Evolutionary conservation across 1,140 invertebrate genomes (phyloP).

Genomic region (Macrosteles quadrilineatus): DNA sequence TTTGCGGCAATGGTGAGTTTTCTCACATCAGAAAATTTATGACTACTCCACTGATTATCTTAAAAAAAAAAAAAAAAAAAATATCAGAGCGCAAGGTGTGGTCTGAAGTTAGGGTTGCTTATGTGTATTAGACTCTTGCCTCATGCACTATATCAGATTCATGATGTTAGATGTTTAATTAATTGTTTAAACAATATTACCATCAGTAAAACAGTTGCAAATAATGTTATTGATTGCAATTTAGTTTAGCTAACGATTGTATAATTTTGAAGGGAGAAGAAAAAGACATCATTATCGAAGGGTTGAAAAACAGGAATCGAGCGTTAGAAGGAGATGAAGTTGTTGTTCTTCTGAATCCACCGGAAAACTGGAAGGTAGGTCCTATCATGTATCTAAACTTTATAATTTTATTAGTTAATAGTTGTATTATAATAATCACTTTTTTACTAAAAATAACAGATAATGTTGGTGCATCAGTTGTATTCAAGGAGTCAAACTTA

Average conservation of each 20-base stretch:
- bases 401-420: no score
- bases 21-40: no score
- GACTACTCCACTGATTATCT: no score
- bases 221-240: not conserved
- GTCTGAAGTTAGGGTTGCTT: not conserved
- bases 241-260: constrained; percentile 3
- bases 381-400: no score
- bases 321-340: constrained; percentile 85
- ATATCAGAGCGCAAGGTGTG: not conserved
- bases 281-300: constrained; percentile 72
- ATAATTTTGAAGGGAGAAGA: constrained; percentile 52
- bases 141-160: not conserved
- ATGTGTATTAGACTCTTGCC: not conserved
- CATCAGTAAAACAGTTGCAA: not conserved
- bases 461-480: no score
- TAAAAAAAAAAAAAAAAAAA: no score
- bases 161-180: not conserved
- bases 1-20: no score
- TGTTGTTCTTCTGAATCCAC: constrained; percentile 52
- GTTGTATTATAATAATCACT: no score
- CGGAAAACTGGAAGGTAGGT: constrained; percentile 36
- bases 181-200: not conserved
- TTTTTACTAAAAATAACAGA: no score
- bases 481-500: no score
- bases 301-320: constrained; percentile 70